phyloP scores from a whole-genome alignment of 2,888 invertebrate species.

The Zeuzera pyrina region DNA sequence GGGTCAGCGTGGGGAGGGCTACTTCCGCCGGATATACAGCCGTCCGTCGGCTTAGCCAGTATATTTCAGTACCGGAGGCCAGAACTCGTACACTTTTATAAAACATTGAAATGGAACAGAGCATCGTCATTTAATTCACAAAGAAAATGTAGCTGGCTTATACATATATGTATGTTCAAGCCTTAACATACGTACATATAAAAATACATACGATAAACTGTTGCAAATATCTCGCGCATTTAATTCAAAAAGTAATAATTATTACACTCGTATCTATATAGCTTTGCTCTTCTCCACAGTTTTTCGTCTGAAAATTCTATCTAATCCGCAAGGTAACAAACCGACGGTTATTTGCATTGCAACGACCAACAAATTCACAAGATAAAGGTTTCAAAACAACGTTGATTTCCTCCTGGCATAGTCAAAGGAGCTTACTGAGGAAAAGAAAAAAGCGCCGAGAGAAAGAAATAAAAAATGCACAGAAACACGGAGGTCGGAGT shows the following conservation, averaged over 20 bases:
- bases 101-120: slow-evolving; percentile 30
- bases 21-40: slow-evolving; percentile 45
- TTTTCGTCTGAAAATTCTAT: no score
- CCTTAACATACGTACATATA: neutral
- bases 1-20: slow-evolving; percentile 17
- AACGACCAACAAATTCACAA: neutral
- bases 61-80: slow-evolving; percentile 31
- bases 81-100: slow-evolving; percentile 32
- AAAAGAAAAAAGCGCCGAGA: slow-evolving; percentile 42
- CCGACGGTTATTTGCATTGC: no score
- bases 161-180: neutral
- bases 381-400: slow-evolving; percentile 36
- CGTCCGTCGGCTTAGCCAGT: slow-evolving; percentile 26
- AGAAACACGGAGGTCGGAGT: slow-evolving; percentile 72
- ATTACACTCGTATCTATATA: no score
- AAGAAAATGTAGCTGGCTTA: neutral
- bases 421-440: slow-evolving; percentile 57
- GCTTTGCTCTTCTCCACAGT: no score
- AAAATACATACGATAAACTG: no score
- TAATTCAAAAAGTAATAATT: no score
- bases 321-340: no score
- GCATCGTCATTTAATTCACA: slow-evolving; percentile 10
- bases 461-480: slow-evolving; percentile 68
- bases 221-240: no score
- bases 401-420: slow-evolving; percentile 53